Evolutionary conservation across 2,797 vertebrate species (phyloP).

Genomic region (Cetoscarus ocellatus): DNA sequence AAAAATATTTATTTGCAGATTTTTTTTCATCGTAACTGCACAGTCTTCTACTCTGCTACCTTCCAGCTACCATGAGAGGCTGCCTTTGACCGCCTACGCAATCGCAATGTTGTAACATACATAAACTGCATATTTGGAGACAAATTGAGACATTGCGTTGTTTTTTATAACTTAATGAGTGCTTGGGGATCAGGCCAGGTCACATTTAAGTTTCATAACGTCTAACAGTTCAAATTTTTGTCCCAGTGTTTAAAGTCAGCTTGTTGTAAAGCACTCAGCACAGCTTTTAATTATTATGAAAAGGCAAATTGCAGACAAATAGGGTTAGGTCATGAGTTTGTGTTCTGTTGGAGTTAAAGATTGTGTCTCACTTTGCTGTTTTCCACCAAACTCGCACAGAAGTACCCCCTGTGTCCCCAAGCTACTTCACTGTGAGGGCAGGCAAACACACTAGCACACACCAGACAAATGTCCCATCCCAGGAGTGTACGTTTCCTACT

Average conservation of each 20-base stretch:
- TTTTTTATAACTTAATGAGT: neutral
- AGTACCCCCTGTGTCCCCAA: constrained; percentile 41
- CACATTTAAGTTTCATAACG: constrained; percentile 3
- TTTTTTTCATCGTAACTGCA: no score
- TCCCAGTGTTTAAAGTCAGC: constrained; percentile 5
- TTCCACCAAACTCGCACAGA: constrained; percentile 49
- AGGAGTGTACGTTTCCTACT: constrained; percentile 66
- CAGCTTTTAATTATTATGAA: constrained; percentile 14
- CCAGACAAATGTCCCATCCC: constrained; percentile 66
- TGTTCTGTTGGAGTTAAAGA: constrained; percentile 38
- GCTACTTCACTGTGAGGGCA: constrained; percentile 42
- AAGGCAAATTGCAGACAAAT: constrained; percentile 5
- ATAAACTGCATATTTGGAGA: neutral
- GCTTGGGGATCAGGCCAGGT: constrained; percentile 9
- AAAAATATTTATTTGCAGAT: no score
- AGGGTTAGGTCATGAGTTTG: constrained; percentile 5
- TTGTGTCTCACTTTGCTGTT: constrained; percentile 43
- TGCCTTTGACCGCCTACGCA: neutral
- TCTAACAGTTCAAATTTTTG: constrained; percentile 10
- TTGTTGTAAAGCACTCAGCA: constrained; percentile 9
- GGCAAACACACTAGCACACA: constrained; percentile 6
- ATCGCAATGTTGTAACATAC: neutral
- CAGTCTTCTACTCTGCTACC: no score
- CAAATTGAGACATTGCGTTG: neutral
- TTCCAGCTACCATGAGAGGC: no score